Conservation (phyloP, 2,113 vertebrate genomes). For the Hippocampus zosterae region DNA sequence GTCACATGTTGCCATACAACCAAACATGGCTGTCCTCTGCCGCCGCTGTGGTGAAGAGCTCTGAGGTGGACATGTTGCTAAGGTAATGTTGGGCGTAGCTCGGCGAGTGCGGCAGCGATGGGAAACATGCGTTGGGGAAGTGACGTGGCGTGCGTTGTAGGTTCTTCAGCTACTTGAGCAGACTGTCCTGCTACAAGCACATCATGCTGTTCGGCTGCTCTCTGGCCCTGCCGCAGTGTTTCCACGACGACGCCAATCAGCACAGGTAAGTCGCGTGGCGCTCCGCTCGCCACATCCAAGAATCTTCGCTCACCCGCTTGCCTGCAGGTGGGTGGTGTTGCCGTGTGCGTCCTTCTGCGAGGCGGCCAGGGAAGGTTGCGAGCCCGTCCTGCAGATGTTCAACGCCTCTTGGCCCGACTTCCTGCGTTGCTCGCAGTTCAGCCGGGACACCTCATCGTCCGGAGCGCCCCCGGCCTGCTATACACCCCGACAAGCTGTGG, state of each 20-base stretch:
- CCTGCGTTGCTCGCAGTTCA: slow-evolving; percentile 90
- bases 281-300: neutral
- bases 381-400: slow-evolving; percentile 87
- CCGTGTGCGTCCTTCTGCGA: slow-evolving; percentile 92
- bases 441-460: slow-evolving; percentile 55
- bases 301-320: neutral
- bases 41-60: slow-evolving; percentile 77
- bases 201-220: slow-evolving; percentile 97
- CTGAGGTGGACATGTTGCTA: slow-evolving; percentile 89
- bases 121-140: neutral
- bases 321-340: slow-evolving; percentile 64
- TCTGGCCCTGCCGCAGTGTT: slow-evolving; percentile 87
- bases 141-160: slow-evolving; percentile 45
- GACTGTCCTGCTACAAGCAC: slow-evolving; percentile 89
- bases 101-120: neutral
- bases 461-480: slow-evolving; percentile 70
- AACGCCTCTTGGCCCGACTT: slow-evolving; percentile 92
- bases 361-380: slow-evolving; percentile 87
- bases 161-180: slow-evolving; percentile 91
- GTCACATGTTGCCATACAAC: slow-evolving; percentile 89
- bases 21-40: slow-evolving; percentile 74
- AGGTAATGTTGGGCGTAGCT: slow-evolving; percentile 34
- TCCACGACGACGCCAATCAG: slow-evolving; percentile 52
- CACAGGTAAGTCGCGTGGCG: slow-evolving; percentile 35
- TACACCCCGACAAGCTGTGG: slow-evolving; percentile 76